Evolutionary conservation across 1,140 invertebrate genomes (phyloP).

Genomic region (Pseudomyrmex pallidus): DNA sequence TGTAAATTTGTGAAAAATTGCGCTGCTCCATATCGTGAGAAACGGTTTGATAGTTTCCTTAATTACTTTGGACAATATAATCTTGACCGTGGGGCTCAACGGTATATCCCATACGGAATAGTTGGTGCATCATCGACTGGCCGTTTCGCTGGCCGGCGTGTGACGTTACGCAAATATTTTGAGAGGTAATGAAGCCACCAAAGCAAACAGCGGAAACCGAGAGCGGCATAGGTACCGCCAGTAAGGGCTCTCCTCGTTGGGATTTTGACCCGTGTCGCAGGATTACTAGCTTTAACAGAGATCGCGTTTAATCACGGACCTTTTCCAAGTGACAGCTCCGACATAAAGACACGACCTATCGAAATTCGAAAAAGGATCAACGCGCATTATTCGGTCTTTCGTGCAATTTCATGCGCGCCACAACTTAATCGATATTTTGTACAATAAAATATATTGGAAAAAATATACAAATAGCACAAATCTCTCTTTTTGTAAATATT

Average conservation of each 20-base stretch:
- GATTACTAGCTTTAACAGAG: constrained; percentile 76
- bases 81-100: constrained; percentile 20
- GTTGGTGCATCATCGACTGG: constrained; percentile 72
- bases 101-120: constrained; percentile 47
- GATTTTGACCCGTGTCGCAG: constrained; percentile 77
- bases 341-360: constrained; percentile 35
- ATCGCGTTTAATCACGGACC: constrained; percentile 71
- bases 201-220: constrained; percentile 77
- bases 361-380: constrained; percentile 26
- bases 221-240: constrained; percentile 65
- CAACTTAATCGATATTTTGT: not conserved
- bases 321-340: constrained; percentile 58
- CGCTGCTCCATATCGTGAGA: not conserved
- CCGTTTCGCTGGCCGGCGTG: constrained; percentile 69
- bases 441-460: not conserved
- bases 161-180: constrained; percentile 84
- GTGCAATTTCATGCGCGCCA: not conserved
- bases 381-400: constrained; percentile 33
- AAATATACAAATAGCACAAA: no score
- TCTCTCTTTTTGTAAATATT: not conserved
- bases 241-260: constrained; percentile 63
- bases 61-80: constrained; percentile 43
- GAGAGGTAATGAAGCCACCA: constrained; percentile 84
- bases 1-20: constrained; percentile 4
- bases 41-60: constrained; percentile 34